These are phyloP conservation scores for Caenorhabditis inopinata DNA, from an alignment of 1,140 invertebrate genomes.

Conservation along the genomic window DNA sequence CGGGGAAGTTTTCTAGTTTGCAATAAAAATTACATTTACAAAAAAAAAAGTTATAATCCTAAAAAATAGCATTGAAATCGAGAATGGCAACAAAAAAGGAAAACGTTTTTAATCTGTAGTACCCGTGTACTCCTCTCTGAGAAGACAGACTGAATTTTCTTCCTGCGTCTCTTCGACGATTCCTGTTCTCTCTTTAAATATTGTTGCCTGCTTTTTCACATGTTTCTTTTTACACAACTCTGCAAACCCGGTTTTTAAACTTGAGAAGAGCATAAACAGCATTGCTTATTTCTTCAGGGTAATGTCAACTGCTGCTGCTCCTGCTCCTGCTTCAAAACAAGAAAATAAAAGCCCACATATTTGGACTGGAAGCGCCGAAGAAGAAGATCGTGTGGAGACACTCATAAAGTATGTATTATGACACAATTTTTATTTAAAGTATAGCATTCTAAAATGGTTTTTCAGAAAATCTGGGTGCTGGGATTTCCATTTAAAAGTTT, in stretches of 20 bases:
- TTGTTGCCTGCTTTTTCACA: too few relatives aligned
- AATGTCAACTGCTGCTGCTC: conserved; percentile 25
- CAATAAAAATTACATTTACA: too few relatives aligned
- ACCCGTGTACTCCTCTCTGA: not conserved
- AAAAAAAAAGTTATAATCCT: too few relatives aligned
- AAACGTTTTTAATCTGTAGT: not conserved
- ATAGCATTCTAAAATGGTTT: not conserved
- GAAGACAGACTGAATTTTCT: not conserved
- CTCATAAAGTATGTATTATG: conserved; percentile 30
- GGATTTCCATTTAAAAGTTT: conserved; percentile 42
- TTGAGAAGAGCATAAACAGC: too few relatives aligned
- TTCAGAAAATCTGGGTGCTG: conserved; percentile 43
- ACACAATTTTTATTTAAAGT: not conserved
- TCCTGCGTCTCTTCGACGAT: not conserved
- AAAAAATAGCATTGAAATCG: not conserved
- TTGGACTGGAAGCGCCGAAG: conserved; percentile 38
- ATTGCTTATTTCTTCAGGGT: not conserved
- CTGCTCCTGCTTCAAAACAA: not conserved
- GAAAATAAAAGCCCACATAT: not conserved
- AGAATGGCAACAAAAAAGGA: not conserved
- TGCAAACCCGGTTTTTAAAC: too few relatives aligned
- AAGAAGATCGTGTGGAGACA: conserved; percentile 45
- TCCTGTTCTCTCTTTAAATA: not conserved
- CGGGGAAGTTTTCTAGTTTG: too few relatives aligned
- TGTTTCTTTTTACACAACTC: too few relatives aligned